Evolutionary conservation across 1,140 invertebrate genomes (phyloP).

Genomic region (Solenopsis fugax): DNA sequence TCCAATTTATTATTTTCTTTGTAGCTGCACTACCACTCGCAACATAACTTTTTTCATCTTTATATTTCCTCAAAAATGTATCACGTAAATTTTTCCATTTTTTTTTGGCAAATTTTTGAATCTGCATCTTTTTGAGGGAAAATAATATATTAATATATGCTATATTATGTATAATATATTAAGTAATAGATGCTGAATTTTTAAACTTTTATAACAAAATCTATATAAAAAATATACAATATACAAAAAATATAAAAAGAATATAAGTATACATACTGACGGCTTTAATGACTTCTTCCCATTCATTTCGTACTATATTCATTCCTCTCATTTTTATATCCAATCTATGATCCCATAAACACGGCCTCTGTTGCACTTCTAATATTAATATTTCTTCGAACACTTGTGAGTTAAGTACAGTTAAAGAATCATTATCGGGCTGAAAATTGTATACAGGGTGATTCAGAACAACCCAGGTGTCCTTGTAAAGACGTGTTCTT

Average conservation of each 20-base stretch:
- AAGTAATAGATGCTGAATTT: neutral
- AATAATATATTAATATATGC: neutral
- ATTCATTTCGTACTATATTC: neutral
- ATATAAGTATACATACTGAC: neutral
- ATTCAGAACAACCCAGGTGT: neutral
- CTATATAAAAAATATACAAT: too few relatives aligned
- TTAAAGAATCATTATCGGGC: neutral
- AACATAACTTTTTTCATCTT: neutral
- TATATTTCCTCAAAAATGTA: conserved; percentile 10
- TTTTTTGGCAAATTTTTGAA: neutral
- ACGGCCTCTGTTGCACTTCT: neutral
- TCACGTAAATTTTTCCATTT: conserved; percentile 15
- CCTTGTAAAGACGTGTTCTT: too few relatives aligned
- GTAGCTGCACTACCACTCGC: neutral
- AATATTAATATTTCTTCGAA: conserved; percentile 19
- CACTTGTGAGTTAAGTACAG: neutral
- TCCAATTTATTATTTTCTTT: neutral
- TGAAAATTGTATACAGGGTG: conserved; percentile 6
- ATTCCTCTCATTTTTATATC: neutral
- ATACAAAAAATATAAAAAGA: neutral
- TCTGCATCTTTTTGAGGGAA: neutral
- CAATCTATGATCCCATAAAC: neutral
- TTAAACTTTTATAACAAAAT: neutral
- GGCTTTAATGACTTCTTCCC: neutral
- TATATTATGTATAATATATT: neutral